Evolutionary conservation across 2,797 vertebrate species (phyloP), one percentile per base, ranked within the genome.

Genomic region (Pangasius sanitwongsei): DNA sequence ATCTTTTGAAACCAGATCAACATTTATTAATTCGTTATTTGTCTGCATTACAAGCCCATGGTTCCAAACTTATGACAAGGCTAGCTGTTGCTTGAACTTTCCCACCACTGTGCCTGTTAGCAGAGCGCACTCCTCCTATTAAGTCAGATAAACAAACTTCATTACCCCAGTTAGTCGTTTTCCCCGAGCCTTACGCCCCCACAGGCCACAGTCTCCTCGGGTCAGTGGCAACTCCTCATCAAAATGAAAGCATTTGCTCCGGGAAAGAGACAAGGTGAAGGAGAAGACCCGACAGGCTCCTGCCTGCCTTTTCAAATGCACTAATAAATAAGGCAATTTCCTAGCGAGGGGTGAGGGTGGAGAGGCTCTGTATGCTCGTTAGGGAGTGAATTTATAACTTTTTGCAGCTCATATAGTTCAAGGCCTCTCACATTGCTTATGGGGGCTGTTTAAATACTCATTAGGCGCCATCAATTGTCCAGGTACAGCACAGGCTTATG

Each of bases 371-470:
- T 23, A 86, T 85, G 87, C 86, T 87, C 69, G 69, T 91, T 90
- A 91, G 81, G 75, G 61, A 87, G 63, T 81, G 74, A 87, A 89
- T 92, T 89, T 87, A 89, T 83, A 89, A 85, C 90, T 89, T 86
- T 78, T 53, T 85, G 85, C 37, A 23, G 55, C 63, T 48, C 20
- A 50, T 77, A 80, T 31, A 86, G 86, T 89, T 86, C 48, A 81
- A 85, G 84, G 75, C 37, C 55, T 85, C 20, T 28, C 37, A 77
- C 85, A 67, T 53, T 63, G 80, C 86, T 87, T 87, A 89, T 74
- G 65, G 87, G 89, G 84, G 67, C 83, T 89, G 88, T 89, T 91
- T 92, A 89, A 92, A 89, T 77, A 86, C 87, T 89, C 88, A 92
- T 90, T 90, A 91, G 89, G 87, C 37, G 59, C 59, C 37, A 84